Evolutionary conservation across 2,797 vertebrate species (phyloP).

Genomic region (Poeciliopsis turneri): DNA sequence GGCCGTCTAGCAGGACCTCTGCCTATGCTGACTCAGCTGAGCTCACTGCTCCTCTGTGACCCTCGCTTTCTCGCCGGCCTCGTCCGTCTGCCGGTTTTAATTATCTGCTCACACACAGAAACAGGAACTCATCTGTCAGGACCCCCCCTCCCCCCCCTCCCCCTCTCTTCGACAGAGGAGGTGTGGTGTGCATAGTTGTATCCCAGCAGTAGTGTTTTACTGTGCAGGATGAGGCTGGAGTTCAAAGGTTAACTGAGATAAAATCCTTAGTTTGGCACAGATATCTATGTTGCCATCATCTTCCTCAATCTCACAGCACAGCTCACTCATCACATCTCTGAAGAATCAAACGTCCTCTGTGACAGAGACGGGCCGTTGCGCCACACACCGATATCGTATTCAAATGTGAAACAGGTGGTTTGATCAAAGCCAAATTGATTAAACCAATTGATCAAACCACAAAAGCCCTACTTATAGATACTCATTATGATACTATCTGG

Average conservation of each 20-base stretch:
- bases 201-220: neutral
- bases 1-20: constrained; percentile 21
- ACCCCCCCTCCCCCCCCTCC: constrained; percentile 3
- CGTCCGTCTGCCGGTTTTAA: constrained; percentile 72
- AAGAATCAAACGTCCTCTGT: neutral
- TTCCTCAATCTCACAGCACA: neutral
- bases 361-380: neutral
- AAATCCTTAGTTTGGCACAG: neutral
- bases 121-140: constrained; percentile 55
- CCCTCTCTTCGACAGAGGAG: constrained; percentile 8
- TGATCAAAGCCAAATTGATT: constrained; percentile 12
- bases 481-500: constrained; percentile 9
- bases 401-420: constrained; percentile 2
- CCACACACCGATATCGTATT: constrained; percentile 8
- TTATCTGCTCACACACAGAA: constrained; percentile 50
- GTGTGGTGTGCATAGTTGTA: neutral
- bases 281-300: neutral
- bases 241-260: neutral
- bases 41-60: constrained; percentile 37
- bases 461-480: neutral
- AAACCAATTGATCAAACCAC: too few relatives aligned
- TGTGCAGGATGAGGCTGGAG: neutral
- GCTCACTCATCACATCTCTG: neutral
- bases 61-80: constrained; percentile 56
- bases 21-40: constrained; percentile 41